phyloP scores from a whole-genome alignment of 1,140 invertebrate species.

The Oppia nitens region DNA sequence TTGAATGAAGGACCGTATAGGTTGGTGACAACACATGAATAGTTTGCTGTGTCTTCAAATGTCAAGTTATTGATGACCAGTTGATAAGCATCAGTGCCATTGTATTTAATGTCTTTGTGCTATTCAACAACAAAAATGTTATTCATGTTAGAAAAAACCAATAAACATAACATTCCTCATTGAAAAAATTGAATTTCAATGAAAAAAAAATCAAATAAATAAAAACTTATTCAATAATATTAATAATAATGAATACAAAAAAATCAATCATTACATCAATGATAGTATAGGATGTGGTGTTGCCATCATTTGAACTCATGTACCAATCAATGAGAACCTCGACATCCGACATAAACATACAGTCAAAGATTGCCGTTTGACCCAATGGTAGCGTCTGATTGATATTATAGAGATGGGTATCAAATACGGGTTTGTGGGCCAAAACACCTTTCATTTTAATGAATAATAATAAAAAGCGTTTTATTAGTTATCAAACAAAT shows the following conservation, averaged over 20 bases:
- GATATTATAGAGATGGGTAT: neutral
- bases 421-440: neutral
- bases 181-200: no score
- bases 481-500: no score
- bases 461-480: neutral
- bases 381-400: neutral
- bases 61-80: constrained; percentile 64
- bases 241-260: neutral
- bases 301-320: neutral
- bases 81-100: constrained; percentile 40
- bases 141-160: neutral
- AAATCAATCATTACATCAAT: neutral
- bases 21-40: constrained; percentile 73
- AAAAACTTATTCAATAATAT: neutral
- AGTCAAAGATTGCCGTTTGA: neutral
- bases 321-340: neutral
- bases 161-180: neutral
- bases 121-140: neutral
- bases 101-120: neutral
- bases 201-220: neutral
- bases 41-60: constrained; percentile 72
- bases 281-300: neutral
- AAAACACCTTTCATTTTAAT: neutral
- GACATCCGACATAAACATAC: neutral
- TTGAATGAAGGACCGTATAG: constrained; percentile 52